A percentile compares a stretch with the other conserved stretches of the same genome.
These are phyloP conservation scores for Steromphala cineraria DNA, from an alignment of 2,888 invertebrate species.

Conservation along the genomic window DNA sequence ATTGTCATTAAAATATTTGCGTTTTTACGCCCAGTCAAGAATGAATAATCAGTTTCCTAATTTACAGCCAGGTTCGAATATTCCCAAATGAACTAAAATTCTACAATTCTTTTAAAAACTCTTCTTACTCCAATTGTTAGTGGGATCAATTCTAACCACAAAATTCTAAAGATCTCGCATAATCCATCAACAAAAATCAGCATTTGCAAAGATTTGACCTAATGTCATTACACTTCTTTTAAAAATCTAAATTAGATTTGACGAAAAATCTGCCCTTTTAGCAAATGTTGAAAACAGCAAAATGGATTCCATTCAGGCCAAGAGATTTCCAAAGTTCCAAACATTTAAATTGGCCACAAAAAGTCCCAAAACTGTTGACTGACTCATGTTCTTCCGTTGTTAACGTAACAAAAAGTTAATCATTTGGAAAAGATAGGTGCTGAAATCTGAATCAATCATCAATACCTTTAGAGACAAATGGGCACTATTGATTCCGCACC, in stretches of 20 bases:
- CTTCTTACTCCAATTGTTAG: neutral
- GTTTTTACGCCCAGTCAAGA: neutral
- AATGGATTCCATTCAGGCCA: neutral
- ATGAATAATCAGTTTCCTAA: neutral
- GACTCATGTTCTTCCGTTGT: neutral
- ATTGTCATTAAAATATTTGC: no score
- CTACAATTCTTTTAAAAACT: neutral
- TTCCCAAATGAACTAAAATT: neutral
- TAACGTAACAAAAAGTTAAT: neutral
- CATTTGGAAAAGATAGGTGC: constrained; percentile 4
- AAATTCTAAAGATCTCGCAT: neutral
- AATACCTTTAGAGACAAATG: no score
- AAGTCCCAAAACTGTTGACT: neutral
- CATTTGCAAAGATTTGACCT: neutral
- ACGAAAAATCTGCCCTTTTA: neutral
- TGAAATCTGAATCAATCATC: no score
- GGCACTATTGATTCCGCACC: no score
- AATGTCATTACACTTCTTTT: neutral
- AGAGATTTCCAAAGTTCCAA: neutral
- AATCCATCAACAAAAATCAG: neutral
- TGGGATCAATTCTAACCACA: neutral
- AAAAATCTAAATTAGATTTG: neutral
- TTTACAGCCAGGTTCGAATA: neutral
- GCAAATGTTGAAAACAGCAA: neutral
- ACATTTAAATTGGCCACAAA: neutral